Base-by-base conservation (phyloP, 2,113 vertebrate species). In the Ameiurus melas region DNA sequence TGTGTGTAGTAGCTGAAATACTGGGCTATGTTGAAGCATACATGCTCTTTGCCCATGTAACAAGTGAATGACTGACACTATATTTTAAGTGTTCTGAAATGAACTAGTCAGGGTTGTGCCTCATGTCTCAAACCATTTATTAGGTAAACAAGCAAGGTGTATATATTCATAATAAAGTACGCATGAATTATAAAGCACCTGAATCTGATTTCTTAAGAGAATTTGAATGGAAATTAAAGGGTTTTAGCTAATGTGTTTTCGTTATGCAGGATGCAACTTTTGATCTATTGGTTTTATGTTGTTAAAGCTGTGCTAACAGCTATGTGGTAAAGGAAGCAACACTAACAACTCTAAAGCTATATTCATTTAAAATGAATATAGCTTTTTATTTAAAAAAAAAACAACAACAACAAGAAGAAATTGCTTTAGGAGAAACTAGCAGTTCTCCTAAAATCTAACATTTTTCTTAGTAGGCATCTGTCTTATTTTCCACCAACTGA, bases 111-210 rank as follows among this genome's bases (percentile, higher is more conserved):
- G 12, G 43, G 10, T 33, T 57, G n/a, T 19, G 55, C 16, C n/a
- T 33, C 79, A 60, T 60, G 17, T 58, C 55, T 20, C 19, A 81
- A 81, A 81, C 53, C 53, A 60, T 82, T 57, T 22, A 33, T 20
- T 58, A 58, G 1, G 3, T 22, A 36, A 81, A 36, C 27, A 33
- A 58, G 17, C 14, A 20, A 10, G 30, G 12, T n/a, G 4, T 27
- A 27, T 47, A 27, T 27, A 17, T 47, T 68, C 39, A 64, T 53
- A 80, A 80, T 86, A 86, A 86, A 86, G 17, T 20, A 78, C 3
- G 19, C 25, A 5, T 51, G 13, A 27, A 51, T 16, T 25, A 51
- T 0, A 43, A 75, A 51, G 12, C 6, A 8, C 13, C 43, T 51
- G 5, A 51, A 78, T 78, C 73, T 43, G 20, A 43, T 75, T 75